Evolutionary conservation across 2,888 invertebrate species (phyloP).

Genomic region (Nematopogon swammerdamellus): DNA sequence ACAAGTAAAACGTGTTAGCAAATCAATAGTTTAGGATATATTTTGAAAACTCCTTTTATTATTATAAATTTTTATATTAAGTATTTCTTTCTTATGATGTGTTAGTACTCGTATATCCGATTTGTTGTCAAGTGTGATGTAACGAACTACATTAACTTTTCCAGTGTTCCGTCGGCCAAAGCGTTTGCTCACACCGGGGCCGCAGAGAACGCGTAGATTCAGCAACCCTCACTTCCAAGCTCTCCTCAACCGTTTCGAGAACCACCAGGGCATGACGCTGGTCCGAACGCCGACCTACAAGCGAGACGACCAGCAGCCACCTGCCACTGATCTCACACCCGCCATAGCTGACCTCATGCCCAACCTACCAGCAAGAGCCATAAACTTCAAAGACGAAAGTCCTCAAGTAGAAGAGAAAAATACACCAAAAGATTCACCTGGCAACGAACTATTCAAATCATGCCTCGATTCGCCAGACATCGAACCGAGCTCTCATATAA

Average conservation of each 20-base stretch:
- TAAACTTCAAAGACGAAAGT: slow-evolving; percentile 47
- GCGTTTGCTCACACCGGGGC: slow-evolving; percentile 46
- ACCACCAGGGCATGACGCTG: slow-evolving; percentile 28
- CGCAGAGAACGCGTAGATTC: slow-evolving; percentile 30
- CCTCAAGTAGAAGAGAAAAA: slow-evolving; percentile 21
- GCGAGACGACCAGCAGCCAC: slow-evolving; percentile 18
- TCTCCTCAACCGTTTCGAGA: slow-evolving; percentile 41
- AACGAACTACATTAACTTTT: slow-evolving; percentile 9
- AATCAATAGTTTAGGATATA: too few relatives aligned
- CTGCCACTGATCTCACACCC: slow-evolving; percentile 32
- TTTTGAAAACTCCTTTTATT: too few relatives aligned
- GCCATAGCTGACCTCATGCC: slow-evolving; percentile 27
- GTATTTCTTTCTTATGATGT: too few relatives aligned
- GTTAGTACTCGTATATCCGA: too few relatives aligned
- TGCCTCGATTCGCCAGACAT: slow-evolving; percentile 29
- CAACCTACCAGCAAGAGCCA: slow-evolving; percentile 36
- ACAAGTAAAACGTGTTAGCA: too few relatives aligned
- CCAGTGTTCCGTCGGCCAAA: slow-evolving; percentile 45
- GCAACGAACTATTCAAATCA: slow-evolving; percentile 38
- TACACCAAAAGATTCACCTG: slow-evolving; percentile 24
- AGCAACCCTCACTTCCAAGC: slow-evolving; percentile 45
- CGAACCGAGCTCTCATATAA: slow-evolving; percentile 12
- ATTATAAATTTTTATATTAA: too few relatives aligned
- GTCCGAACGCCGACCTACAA: slow-evolving; percentile 29
- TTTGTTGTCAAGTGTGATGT: too few relatives aligned